Evolutionary conservation across 1,140 invertebrate species (phyloP).

Genomic region (Drosophila subobscura): DNA sequence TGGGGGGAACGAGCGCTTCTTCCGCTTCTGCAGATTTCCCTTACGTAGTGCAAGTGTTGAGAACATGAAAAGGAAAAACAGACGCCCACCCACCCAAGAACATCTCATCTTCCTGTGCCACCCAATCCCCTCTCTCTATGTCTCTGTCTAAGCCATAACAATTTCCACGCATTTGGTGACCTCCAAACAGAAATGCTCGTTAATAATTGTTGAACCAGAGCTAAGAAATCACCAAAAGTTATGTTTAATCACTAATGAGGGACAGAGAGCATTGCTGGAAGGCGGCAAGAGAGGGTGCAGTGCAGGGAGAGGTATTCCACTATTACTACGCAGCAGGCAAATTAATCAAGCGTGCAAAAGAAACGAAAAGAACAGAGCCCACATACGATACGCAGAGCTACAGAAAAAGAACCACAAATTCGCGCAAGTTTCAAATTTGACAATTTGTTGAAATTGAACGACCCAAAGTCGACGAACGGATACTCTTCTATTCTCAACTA

Average conservation of each 20-base stretch:
- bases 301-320: constrained; percentile 6
- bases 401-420: constrained; percentile 40
- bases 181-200: constrained; percentile 59
- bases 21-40: constrained; percentile 19
- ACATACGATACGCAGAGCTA: constrained; percentile 8
- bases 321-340: constrained; percentile 73
- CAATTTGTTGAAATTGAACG: constrained; percentile 43
- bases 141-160: constrained; percentile 31
- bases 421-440: constrained; percentile 64
- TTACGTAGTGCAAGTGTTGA: constrained; percentile 31
- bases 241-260: constrained; percentile 74
- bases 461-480: no score
- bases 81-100: constrained; percentile 21
- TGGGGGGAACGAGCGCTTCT: neutral
- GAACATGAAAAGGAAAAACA: constrained; percentile 47
- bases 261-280: constrained; percentile 25
- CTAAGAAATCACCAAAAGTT: constrained; percentile 43
- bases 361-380: constrained; percentile 35
- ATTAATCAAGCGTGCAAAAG: constrained; percentile 79
- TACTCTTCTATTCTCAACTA: no score
- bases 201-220: constrained; percentile 53
- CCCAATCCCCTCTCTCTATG: neutral
- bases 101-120: no score
- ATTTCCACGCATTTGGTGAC: constrained; percentile 71
- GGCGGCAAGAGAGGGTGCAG: neutral